A percentile compares a stretch with the other conserved stretches of the same genome.
phyloP scores from a whole-genome alignment of 2,113 vertebrate genomes.

The Vidua macroura region DNA sequence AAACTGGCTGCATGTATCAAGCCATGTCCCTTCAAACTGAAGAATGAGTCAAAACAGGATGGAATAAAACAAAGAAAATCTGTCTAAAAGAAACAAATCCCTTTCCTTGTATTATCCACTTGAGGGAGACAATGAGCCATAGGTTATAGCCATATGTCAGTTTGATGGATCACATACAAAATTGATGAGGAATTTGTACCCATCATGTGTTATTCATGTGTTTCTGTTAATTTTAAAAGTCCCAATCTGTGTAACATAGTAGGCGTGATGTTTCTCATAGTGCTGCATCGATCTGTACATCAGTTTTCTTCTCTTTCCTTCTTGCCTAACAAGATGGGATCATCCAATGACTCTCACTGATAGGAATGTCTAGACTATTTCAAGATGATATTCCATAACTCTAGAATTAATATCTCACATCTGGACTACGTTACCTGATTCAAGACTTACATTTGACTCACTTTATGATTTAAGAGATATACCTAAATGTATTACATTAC shows the following conservation, averaged over 20 bases:
- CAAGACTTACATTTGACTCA: neutral
- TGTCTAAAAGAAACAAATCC: neutral
- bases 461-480: neutral
- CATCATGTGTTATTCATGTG: neutral
- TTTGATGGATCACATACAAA: neutral
- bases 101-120: slow-evolving; percentile 20
- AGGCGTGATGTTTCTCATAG: neutral
- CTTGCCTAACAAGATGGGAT: neutral
- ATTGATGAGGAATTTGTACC: neutral
- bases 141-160: neutral
- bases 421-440: neutral
- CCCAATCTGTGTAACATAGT: neutral
- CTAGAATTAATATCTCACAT: neutral
- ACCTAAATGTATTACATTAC: neutral
- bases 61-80: neutral
- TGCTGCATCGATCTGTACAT: accelerated
- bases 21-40: neutral
- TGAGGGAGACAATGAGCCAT: slow-evolving; percentile 46
- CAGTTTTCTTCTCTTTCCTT: neutral
- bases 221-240: neutral
- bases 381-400: neutral
- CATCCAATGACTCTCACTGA: neutral
- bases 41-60: neutral
- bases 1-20: neutral
- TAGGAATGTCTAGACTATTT: neutral